phyloP scores from a whole-genome alignment of 2,888 invertebrate species.

The Cephus sareptanus region DNA sequence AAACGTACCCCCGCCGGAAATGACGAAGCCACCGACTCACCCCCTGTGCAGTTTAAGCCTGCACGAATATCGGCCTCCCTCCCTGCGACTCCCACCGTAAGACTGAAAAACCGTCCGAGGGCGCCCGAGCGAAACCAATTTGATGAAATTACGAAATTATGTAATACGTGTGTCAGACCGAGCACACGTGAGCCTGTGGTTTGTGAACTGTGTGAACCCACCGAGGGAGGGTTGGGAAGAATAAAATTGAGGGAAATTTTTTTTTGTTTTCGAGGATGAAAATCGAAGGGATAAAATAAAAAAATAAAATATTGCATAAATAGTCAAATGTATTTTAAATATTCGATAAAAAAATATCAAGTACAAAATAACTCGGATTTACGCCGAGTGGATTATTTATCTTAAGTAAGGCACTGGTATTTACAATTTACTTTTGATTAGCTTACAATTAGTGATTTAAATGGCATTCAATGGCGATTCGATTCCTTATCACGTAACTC shows the following conservation, averaged over 20 bases:
- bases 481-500: background rate
- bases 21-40: slow-evolving; percentile 51
- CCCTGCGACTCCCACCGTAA: background rate
- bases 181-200: background rate
- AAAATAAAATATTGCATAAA: slow-evolving; percentile 36
- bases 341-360: slow-evolving; percentile 51
- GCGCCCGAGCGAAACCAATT: slow-evolving; percentile 43
- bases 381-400: slow-evolving; percentile 15
- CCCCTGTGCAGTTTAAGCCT: slow-evolving; percentile 43
- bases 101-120: slow-evolving; percentile 20
- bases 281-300: background rate
- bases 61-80: background rate
- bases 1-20: slow-evolving; percentile 55
- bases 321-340: slow-evolving; percentile 59
- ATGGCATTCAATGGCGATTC: background rate
- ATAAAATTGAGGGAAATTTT: background rate
- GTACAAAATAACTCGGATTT: slow-evolving; percentile 51
- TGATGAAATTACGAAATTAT: slow-evolving; percentile 47
- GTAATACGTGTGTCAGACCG: background rate
- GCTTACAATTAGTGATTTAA: background rate
- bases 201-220: background rate
- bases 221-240: background rate
- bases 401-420: slow-evolving; percentile 48
- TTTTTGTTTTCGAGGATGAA: background rate
- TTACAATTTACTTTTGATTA: slow-evolving; percentile 32